These are phyloP conservation scores for Drosophila aff. DNA, from an alignment of 1,140 invertebrate species.

Conservation along the genomic window DNA sequence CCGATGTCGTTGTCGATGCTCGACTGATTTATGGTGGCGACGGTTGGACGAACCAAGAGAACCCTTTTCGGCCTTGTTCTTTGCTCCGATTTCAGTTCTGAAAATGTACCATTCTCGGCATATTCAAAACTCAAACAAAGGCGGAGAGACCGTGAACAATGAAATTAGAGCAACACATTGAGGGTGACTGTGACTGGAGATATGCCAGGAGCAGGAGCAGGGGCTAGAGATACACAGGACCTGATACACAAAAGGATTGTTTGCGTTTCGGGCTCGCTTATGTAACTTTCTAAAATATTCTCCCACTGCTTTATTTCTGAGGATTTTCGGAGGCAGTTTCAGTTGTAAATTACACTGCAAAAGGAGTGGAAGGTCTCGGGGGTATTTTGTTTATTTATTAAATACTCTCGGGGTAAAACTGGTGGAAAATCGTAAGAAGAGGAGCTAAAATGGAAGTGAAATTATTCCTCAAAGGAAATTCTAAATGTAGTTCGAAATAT, in stretches of 20 bases:
- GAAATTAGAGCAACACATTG: conserved; percentile 78
- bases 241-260: conserved; percentile 63
- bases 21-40: conserved; percentile 76
- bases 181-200: conserved; percentile 66
- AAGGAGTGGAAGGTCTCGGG: conserved; percentile 8
- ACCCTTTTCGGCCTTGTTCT: conserved; percentile 54
- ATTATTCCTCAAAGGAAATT: too few relatives aligned
- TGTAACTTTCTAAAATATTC: conserved; percentile 70
- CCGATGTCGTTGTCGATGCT: conserved; percentile 57
- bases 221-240: conserved; percentile 17
- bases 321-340: conserved; percentile 15
- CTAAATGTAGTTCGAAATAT: too few relatives aligned
- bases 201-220: conserved; percentile 21
- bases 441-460: not conserved
- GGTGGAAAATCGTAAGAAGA: not conserved
- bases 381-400: not conserved
- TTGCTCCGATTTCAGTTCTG: conserved; percentile 1
- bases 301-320: conserved; percentile 5
- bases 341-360: conserved; percentile 20
- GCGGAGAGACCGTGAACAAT: conserved; percentile 80
- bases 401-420: not conserved
- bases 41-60: conserved; percentile 50
- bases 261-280: conserved; percentile 57
- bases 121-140: conserved; percentile 77
- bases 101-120: conserved; percentile 39